Evolutionary conservation across 2,113 vertebrate species (phyloP).

Genomic region (Grantiella picta): DNA sequence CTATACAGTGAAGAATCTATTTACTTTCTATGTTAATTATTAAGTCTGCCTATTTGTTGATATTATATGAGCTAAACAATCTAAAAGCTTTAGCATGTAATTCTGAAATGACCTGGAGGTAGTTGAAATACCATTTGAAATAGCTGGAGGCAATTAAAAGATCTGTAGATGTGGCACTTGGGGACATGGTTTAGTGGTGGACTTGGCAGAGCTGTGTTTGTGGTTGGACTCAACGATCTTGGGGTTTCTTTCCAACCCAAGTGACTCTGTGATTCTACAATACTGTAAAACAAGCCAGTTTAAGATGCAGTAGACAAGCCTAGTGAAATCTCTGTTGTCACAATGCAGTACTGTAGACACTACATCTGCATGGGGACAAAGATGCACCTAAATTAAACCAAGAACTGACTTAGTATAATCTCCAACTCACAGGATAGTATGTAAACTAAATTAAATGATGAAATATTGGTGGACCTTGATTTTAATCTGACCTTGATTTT

Average conservation of each 20-base stretch:
- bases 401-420: not conserved
- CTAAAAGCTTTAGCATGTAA: not conserved
- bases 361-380: not conserved
- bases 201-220: not conserved
- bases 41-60: not conserved
- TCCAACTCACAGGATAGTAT: not conserved
- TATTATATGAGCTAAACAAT: not conserved
- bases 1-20: not conserved
- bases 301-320: not conserved
- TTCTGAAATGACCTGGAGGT: not conserved
- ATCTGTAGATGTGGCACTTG: not conserved
- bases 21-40: not conserved
- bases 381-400: not conserved
- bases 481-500: not conserved
- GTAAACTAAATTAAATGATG: not conserved
- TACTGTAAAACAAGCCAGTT: not conserved
- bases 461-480: not conserved
- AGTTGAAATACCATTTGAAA: not conserved
- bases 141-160: not conserved
- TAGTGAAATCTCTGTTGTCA: not conserved
- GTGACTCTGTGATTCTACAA: not conserved
- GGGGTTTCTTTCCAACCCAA: not conserved
- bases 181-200: not conserved
- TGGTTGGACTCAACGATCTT: not conserved
- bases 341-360: not conserved